Conservation (phyloP, 2,888 invertebrate genomes). For the Nebria salina region DNA sequence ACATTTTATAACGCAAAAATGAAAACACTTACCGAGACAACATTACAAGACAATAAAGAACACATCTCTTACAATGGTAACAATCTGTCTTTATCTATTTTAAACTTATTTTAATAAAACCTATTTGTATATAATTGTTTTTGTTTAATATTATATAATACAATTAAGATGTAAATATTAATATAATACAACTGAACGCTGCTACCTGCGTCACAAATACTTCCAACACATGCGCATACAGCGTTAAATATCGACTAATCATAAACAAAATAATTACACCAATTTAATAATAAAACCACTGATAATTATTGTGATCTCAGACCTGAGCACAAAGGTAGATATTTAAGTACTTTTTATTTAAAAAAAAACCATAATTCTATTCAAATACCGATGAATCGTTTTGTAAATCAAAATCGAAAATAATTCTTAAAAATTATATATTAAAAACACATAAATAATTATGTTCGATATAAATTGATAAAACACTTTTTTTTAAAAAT, state of each 20-base stretch:
- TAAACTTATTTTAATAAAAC: background rate
- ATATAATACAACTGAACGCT: background rate
- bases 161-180: background rate
- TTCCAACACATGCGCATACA: background rate
- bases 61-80: slow-evolving; percentile 45
- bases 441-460: no score
- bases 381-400: no score
- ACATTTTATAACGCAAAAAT: slow-evolving; percentile 1
- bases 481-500: no score
- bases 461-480: no score
- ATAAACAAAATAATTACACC: background rate
- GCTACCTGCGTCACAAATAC: background rate
- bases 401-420: no score
- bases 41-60: slow-evolving; percentile 47
- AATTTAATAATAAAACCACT: background rate
- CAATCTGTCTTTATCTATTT: slow-evolving; percentile 42
- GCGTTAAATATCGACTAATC: no score
- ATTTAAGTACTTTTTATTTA: no score
- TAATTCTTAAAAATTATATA: no score
- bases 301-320: no score
- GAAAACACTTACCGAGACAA: slow-evolving; percentile 38
- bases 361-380: no score
- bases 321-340: no score
- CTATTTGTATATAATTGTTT: slow-evolving; percentile 7
- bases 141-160: slow-evolving; percentile 4